Base-by-base conservation (phyloP, 2,797 vertebrate genomes). In the Oryzias sinensis region DNA sequence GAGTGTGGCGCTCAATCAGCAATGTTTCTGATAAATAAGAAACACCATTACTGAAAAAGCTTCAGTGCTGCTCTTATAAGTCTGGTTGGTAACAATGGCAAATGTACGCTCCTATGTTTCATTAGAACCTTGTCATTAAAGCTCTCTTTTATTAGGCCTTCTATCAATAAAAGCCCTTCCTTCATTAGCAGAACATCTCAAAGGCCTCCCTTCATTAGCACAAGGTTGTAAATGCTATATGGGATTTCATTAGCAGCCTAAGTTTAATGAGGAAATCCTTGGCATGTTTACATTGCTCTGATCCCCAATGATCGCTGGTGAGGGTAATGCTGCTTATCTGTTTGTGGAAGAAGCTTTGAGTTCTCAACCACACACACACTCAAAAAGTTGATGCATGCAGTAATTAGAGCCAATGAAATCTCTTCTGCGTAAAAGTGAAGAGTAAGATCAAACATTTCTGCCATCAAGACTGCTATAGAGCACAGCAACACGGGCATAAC, bases 201-300 rank as follows among this genome's bases (percentile, higher is more conserved):
- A 84, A 84, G 66, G 49, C 75, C 60, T 11, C 42, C 64, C 68
- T 85, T 87, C 82, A 90, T 89, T 89, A 84, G 74, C 76, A 69
- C 81, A 24, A 56, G 55, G 70, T 41, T 80, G 84, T 82, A 84
- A 89, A 83, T 59, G 66, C 77, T 69, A 27, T 72, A 66, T 70
- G 80, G 43, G 46, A 63, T 84, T 85, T 88, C 76, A 84, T 90
- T 86, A 84, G 76, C 63, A 18, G 65, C 18, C 61, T 29, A 20
- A 76, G 72, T 82, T 85, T 88, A 89, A 92, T 79, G 74, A 89
- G 84, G 62, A 83, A 79, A 74, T 59, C 72, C 68, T 68, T 44
- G 68, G 69, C 33, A 53, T 84, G 81, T 84, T 87, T 88, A 80
- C 77, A 53, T 58, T 61, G 56, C 77, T 74, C 58, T 58, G 69